phyloP scores from a whole-genome alignment of 1,140 invertebrate species.

The Cherax destructor region DNA sequence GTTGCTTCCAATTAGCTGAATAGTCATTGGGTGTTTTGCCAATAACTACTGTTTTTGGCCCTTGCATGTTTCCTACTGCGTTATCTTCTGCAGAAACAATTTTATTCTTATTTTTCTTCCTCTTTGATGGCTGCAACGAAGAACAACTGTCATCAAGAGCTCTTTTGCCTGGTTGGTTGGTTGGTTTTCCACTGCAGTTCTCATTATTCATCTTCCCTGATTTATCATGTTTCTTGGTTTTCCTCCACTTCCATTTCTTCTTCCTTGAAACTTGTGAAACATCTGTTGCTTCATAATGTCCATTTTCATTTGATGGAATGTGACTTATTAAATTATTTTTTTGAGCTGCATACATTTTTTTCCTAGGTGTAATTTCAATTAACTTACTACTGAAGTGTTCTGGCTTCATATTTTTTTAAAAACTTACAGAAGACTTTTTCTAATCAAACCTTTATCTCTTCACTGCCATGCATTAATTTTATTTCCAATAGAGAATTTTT shows the following conservation, averaged over 20 bases:
- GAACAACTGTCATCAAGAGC: too few species aligned
- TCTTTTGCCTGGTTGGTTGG: neutral
- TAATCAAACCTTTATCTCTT: too few species aligned
- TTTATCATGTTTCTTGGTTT: neutral
- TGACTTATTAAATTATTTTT: neutral
- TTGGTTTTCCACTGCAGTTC: neutral
- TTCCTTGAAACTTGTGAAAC: neutral
- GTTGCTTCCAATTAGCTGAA: constrained; percentile 3
- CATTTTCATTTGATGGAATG: neutral
- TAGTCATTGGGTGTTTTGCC: constrained; percentile 12
- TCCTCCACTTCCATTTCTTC: neutral
- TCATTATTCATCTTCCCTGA: neutral
- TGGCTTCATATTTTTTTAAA: too few species aligned
- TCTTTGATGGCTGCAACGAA: neutral
- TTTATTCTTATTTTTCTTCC: constrained; percentile 1
- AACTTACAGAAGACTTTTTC: too few species aligned
- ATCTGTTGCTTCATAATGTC: neutral
- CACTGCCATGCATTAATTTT: too few species aligned
- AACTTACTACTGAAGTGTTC: too few species aligned
- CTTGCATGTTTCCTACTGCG: neutral
- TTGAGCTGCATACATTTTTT: too few species aligned
- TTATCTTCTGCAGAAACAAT: neutral
- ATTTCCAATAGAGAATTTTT: too few species aligned
- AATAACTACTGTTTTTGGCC: neutral
- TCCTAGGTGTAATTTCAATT: too few species aligned